Percentiles rank a stretch among this genome's conserved stretches.
Evolutionary conservation across 2,888 invertebrate genomes (phyloP).

Genomic region (Lomographa bimaculata): DNA sequence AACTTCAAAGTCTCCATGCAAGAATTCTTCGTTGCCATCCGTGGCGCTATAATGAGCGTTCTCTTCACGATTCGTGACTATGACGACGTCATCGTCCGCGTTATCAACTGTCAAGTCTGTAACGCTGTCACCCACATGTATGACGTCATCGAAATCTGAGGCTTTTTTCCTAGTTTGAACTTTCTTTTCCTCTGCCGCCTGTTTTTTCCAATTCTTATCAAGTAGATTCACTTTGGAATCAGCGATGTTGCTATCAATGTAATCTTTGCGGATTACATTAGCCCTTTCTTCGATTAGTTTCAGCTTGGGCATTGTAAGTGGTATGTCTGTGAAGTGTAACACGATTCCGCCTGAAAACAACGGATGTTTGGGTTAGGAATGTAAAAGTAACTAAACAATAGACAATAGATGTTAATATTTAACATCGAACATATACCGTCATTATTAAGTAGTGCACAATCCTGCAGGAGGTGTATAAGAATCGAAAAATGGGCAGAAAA

Average conservation of each 20-base stretch:
- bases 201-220: constrained; percentile 21
- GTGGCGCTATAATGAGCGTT: no score
- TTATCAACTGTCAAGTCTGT: neutral
- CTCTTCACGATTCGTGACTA: neutral
- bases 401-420: no score
- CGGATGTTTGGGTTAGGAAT: no score
- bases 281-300: constrained; percentile 4
- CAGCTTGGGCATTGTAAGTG: constrained; percentile 1
- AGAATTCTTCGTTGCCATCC: constrained; percentile 9
- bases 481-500: no score
- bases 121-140: neutral
- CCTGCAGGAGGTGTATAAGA: no score
- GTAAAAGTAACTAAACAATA: no score
- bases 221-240: constrained; percentile 17
- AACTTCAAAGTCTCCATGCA: constrained; percentile 22
- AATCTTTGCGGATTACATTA: constrained; percentile 3
- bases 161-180: neutral
- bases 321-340: constrained; percentile 18
- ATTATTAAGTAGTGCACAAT: no score
- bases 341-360: no score
- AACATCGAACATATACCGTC: no score
- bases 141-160: neutral
- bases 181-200: constrained; percentile 8
- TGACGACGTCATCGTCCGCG: neutral
- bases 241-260: constrained; percentile 11